phyloP scores from a whole-genome alignment of 2,797 vertebrate genomes.

The Pelobates cultripes region DNA sequence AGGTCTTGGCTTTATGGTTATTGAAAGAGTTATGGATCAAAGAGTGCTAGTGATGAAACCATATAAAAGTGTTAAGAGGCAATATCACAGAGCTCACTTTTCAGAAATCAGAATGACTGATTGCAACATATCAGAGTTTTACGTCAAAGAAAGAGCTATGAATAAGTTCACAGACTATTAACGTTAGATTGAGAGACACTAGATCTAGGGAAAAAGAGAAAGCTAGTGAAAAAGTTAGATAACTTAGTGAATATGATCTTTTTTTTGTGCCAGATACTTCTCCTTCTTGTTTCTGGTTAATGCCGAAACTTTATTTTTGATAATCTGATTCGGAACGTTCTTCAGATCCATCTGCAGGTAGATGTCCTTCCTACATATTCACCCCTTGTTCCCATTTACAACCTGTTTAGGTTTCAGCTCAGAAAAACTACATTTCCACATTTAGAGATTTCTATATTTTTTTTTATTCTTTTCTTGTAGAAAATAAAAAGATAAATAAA shows the following conservation, averaged over 20 bases:
- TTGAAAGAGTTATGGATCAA: neutral
- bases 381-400: constrained; percentile 27
- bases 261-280: constrained; percentile 25
- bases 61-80: constrained; percentile 5
- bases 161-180: constrained; percentile 43
- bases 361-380: constrained; percentile 17
- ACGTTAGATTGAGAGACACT: constrained; percentile 40
- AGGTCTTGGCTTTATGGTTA: constrained; percentile 9
- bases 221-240: constrained; percentile 34
- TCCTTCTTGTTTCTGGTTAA: constrained; percentile 39
- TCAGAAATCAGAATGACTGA: constrained; percentile 22
- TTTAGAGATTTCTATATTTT: constrained; percentile 57
- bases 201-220: constrained; percentile 40
- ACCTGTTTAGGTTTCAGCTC: constrained; percentile 42
- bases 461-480: constrained; percentile 57
- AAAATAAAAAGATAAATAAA: constrained; percentile 43
- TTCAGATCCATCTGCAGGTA: constrained; percentile 43
- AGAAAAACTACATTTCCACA: constrained; percentile 44
- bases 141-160: constrained; percentile 25
- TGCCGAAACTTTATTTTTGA: constrained; percentile 56
- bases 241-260: constrained; percentile 37
- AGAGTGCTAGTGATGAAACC: constrained; percentile 3
- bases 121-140: constrained; percentile 41
- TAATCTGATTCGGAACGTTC: constrained; percentile 44
- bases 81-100: constrained; percentile 15